Conservation (phyloP, 1,140 invertebrate species). For the Drosophila nigrodunni region DNA sequence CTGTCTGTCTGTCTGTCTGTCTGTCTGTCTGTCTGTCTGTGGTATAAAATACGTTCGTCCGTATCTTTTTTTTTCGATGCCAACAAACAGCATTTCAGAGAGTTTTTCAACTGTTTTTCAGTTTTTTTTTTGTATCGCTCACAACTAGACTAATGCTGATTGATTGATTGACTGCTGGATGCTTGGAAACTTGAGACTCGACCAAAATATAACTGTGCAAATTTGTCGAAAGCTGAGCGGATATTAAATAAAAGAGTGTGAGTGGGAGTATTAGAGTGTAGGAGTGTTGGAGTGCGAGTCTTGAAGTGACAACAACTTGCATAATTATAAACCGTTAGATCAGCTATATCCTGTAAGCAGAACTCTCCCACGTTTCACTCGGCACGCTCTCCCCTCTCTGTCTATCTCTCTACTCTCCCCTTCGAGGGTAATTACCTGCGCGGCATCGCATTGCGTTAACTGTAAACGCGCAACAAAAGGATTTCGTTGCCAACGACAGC, state of each 20-base stretch:
- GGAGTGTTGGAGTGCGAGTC: background rate
- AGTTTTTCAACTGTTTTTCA: constrained; percentile 52
- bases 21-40: too few species aligned
- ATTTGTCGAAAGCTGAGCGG: constrained; percentile 53
- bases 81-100: too few species aligned
- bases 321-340: constrained; percentile 76
- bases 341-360: constrained; percentile 60
- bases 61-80: too few species aligned
- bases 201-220: constrained; percentile 41
- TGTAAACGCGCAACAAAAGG: constrained; percentile 78
- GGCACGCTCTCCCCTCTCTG: background rate
- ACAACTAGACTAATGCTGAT: constrained; percentile 75
- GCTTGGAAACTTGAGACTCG: constrained; percentile 14
- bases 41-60: too few species aligned
- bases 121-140: background rate
- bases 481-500: constrained; percentile 58
- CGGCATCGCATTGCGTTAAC: constrained; percentile 55
- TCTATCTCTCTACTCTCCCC: background rate
- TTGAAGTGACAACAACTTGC: constrained; percentile 49
- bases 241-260: constrained; percentile 33
- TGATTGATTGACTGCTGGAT: constrained; percentile 51
- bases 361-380: constrained; percentile 66
- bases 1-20: too few species aligned
- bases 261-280: background rate
- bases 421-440: constrained; percentile 56